Evolutionary conservation across 1,140 invertebrate species (phyloP).

Genomic region (Drosophila nannoptera): DNA sequence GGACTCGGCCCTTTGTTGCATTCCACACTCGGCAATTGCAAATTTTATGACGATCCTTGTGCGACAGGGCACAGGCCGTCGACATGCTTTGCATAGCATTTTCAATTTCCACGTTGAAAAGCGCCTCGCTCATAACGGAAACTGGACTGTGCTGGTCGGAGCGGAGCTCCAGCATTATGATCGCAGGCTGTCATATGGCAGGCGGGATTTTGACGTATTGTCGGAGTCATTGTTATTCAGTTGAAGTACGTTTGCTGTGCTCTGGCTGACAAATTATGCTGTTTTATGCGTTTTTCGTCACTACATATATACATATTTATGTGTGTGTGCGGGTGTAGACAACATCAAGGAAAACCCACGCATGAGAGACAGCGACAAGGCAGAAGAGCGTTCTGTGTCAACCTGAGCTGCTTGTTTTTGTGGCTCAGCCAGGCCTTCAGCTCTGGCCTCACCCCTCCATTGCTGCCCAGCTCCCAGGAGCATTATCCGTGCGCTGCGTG

Average conservation of each 20-base stretch:
- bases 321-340: slow-evolving; percentile 1
- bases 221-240: slow-evolving; percentile 66
- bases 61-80: too few species aligned
- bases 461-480: slow-evolving; percentile 60
- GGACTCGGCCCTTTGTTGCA: too few species aligned
- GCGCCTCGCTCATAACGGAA: background rate
- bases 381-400: slow-evolving; percentile 31
- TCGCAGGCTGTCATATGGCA: background rate
- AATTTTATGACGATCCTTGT: too few species aligned
- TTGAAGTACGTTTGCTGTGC: slow-evolving; percentile 51
- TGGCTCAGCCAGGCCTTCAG: slow-evolving; percentile 38
- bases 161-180: background rate
- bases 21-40: too few species aligned
- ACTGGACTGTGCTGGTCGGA: background rate
- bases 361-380: slow-evolving; percentile 48
- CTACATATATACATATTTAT: slow-evolving; percentile 14
- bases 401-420: slow-evolving; percentile 59
- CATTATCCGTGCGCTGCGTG: slow-evolving; percentile 54
- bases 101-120: slow-evolving; percentile 2
- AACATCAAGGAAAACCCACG: slow-evolving; percentile 60
- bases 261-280: slow-evolving; percentile 75
- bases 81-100: too few species aligned
- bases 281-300: slow-evolving; percentile 74
- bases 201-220: slow-evolving; percentile 2
- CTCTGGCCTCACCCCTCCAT: background rate